These are phyloP conservation scores for Dascillus cervinus DNA, from an alignment of 2,888 invertebrate species.

Conservation along the genomic window DNA sequence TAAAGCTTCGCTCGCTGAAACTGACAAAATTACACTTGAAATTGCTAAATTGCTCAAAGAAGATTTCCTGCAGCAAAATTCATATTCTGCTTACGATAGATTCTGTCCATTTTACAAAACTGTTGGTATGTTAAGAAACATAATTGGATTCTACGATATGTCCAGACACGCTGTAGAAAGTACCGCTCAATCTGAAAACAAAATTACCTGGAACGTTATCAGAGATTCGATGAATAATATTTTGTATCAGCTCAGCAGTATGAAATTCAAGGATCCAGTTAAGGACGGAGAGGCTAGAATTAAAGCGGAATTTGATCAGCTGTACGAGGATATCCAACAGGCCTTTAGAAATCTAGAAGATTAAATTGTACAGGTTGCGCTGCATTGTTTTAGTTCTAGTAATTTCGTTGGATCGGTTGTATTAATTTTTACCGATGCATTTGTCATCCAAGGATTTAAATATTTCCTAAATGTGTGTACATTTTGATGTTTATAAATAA, in stretches of 20 bases:
- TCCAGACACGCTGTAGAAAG: conserved; percentile 96
- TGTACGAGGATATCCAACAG: conserved; percentile 94
- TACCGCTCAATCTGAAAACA: conserved; percentile 97
- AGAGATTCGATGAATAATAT: conserved; percentile 94
- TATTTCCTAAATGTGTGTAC: conserved; percentile 2
- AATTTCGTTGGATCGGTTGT: no score
- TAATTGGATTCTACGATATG: conserved; percentile 98
- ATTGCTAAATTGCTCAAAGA: conserved; percentile 97
- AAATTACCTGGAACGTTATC: conserved; percentile 97
- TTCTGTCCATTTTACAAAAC: conserved; percentile 99
- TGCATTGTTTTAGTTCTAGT: no score
- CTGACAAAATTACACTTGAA: conserved; percentile 98
- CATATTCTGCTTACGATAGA: conserved; percentile 89
- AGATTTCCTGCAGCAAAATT: conserved; percentile 99
- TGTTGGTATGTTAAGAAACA: conserved; percentile 96
- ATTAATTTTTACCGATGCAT: no score
- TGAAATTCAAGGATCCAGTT: conserved; percentile 99
- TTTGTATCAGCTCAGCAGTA: conserved; percentile 93
- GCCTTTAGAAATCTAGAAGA: conserved; percentile 99
- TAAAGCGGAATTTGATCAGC: conserved; percentile 92
- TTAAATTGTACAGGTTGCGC: no score
- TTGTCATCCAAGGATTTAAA: conserved; percentile 7
- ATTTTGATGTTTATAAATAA: neutral
- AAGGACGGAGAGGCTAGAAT: conserved; percentile 98
- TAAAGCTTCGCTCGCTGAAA: conserved; percentile 96